These are phyloP conservation scores for Tuta absoluta DNA, from an alignment of 2,888 invertebrate species.

Conservation along the genomic window DNA sequence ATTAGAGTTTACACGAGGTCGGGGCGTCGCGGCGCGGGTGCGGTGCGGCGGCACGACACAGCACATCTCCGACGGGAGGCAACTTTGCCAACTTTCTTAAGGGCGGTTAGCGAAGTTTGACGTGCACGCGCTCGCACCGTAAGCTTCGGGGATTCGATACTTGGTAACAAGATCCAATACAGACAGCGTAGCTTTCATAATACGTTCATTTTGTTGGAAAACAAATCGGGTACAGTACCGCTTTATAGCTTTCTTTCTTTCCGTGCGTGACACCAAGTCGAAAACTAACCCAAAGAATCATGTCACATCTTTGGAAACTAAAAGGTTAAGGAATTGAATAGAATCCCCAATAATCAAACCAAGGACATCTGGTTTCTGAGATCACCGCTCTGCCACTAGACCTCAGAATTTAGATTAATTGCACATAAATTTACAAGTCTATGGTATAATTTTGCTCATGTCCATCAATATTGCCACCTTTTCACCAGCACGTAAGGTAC, in stretches of 20 bases:
- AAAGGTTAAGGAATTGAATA: no score
- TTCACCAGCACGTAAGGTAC: not conserved
- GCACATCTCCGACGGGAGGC: constrained; percentile 71
- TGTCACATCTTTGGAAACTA: no score
- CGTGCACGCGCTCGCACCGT: constrained; percentile 74
- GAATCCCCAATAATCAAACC: no score
- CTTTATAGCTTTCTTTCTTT: not conserved
- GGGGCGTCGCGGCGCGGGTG: constrained; percentile 45
- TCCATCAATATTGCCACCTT: no score
- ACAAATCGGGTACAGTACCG: constrained; percentile 33
- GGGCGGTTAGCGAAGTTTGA: constrained; percentile 78
- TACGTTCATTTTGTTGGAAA: constrained; percentile 22
- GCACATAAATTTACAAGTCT: no score
- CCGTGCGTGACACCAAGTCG: not conserved
- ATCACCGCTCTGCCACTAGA: no score
- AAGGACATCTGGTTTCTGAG: no score
- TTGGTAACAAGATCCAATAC: constrained; percentile 70
- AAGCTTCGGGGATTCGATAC: constrained; percentile 75
- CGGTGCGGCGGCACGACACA: constrained; percentile 59
- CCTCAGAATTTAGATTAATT: not conserved
- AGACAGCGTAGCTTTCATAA: constrained; percentile 43
- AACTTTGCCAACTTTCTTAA: constrained; percentile 78
- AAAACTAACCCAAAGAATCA: no score
- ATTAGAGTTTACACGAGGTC: constrained; percentile 76
- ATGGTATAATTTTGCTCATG: no score